Conservation (phyloP, 2,113 vertebrate species). For the Apus apus region DNA sequence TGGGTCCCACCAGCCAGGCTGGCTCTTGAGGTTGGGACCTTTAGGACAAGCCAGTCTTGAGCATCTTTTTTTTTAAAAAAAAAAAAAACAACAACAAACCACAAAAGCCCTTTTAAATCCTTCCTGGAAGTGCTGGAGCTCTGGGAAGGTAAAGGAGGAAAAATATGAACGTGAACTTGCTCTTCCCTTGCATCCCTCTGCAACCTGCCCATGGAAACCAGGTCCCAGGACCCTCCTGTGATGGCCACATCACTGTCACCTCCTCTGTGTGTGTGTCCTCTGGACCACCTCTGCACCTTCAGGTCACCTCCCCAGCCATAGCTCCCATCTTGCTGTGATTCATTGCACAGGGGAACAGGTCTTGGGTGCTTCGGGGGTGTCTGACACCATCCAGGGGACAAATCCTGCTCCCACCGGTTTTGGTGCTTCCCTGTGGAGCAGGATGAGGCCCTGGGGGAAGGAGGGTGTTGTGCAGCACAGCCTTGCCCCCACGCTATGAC, state of each 20-base stretch:
- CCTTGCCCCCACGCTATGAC: not conserved
- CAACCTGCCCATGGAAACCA: accelerated
- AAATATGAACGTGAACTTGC: accelerated
- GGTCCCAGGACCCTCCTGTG: not conserved
- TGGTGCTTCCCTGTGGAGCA: not conserved
- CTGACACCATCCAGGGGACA: not conserved
- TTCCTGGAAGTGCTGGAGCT: accelerated
- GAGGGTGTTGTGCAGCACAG: accelerated
- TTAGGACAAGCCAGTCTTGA: accelerated
- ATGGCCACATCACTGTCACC: not conserved
- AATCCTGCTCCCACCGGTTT: not conserved
- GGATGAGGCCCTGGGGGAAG: not conserved
- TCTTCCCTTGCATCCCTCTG: accelerated
- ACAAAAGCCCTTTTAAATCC: not conserved
- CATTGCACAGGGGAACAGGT: not conserved
- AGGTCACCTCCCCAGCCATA: not conserved
- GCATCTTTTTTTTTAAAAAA: not conserved
- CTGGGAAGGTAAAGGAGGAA: not conserved
- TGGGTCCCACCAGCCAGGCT: too few species aligned
- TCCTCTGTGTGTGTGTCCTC: not conserved
- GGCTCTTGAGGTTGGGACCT: accelerated
- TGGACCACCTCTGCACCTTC: not conserved
- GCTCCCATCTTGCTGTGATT: not conserved
- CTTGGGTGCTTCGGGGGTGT: accelerated
- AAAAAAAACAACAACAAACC: not conserved